Base-by-base conservation (phyloP, 1,140 invertebrate genomes). In the Danaus plexippus region DNA sequence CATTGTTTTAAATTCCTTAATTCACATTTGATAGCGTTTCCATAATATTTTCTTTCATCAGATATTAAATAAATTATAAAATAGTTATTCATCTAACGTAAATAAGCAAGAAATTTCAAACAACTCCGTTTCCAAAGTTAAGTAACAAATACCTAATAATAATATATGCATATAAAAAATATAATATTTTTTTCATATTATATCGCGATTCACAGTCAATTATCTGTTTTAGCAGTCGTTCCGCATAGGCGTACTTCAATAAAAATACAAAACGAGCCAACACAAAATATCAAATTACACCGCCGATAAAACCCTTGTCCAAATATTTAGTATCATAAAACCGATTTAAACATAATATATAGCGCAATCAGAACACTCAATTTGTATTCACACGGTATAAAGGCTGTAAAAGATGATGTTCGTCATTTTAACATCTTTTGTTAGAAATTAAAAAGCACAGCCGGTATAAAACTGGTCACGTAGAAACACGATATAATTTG, bases 291-390 rank as follows among this genome's bases (percentile, higher is more conserved):
- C 80, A 86, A 69, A 77, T 85, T 84, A 84, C 81, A 15, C 49
- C 57, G 47, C 61, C 74, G 69, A 82, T 83, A 80, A 83, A 80
- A 79, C 64, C 70, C 71, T 63, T 81, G 77, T 86, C 80, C 77
- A 86, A 86, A 86, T 81, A 86, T 86, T 84, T 86, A 73, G 74
- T 75, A 74, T 77, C 75, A 81, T 84, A 86, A 86, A 82, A 80
- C 71, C 77, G 63, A 85, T 84, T 80, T 74, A 69, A 71, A 75
- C 69, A 67, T 83, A 84, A 84, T 80, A 84, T 84, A 84, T 83
- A 78, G 77, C 75, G 69, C 69, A 82, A 84, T 86, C 80, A 69
- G 71, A 64, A 59, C 61, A 57, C 57, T 71, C 57, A 67, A 78
- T 85, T 80, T 75, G 75, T 82, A 85, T 85, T 80, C 80, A 78